A percentile compares a stretch with the other conserved stretches of the same genome.
Conservation (phyloP, 2,888 invertebrate genomes). For the Phyllotreta cruciferae region DNA sequence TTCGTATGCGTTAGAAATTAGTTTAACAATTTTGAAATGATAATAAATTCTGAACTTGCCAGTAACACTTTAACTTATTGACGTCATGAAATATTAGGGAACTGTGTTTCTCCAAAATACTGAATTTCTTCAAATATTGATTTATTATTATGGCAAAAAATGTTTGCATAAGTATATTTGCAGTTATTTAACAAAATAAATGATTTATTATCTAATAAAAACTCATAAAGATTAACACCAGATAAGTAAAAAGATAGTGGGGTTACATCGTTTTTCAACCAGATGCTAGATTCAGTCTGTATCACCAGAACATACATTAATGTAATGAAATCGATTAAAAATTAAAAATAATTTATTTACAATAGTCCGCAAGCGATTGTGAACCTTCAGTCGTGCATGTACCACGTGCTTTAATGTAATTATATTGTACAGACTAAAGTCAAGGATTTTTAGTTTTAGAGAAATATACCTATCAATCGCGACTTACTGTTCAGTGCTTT, state of each 20-base stretch:
- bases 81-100: no score
- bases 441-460: conserved; percentile 50
- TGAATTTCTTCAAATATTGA: no score
- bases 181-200: no score
- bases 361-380: conserved; percentile 22
- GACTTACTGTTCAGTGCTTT: conserved; percentile 35
- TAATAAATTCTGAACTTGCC: no score
- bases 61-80: no score
- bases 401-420: conserved; percentile 53
- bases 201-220: no score
- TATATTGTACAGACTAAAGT: conserved; percentile 51
- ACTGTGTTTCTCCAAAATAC: no score
- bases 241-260: conserved; percentile 11
- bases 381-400: conserved; percentile 31
- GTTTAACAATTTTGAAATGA: no score
- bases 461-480: conserved; percentile 36
- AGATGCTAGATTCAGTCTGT: neutral
- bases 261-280: conserved; percentile 4
- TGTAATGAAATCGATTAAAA: conserved; percentile 2
- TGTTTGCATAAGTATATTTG: no score
- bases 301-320: neutral
- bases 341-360: conserved; percentile 25
- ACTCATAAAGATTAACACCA: neutral
- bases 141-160: no score
- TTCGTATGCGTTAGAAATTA: no score